Base-by-base conservation (phyloP, 2,888 invertebrate genomes). In the Arrhopalites spinosus region DNA sequence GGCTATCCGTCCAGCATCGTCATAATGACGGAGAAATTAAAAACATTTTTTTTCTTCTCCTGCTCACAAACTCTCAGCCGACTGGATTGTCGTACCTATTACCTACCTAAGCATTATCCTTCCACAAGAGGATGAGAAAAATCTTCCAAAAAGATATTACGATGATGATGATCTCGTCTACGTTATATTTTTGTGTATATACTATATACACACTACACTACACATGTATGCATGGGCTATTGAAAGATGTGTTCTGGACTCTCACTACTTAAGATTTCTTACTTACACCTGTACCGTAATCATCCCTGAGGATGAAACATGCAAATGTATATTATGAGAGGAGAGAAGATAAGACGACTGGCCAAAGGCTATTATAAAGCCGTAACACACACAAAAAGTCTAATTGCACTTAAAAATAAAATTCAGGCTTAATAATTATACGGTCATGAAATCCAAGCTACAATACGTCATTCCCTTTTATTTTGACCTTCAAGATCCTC, bases 391-490 rank as follows among this genome's bases (percentile, higher is more conserved):
- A 79, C 75, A 78, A 78, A 79, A 78, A 79, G 69, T 53, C 75
- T 79, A 79, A 79, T 79, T 79, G 78, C 77, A 77, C 79, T 79
- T 78, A 79, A 79, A 79, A 79, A 79, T 79, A 79, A n/a, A n/a
- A 79, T 78, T 78, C 77, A 47, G 77, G 73, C 75, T 74, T 72
- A 78, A 76, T 79, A 81, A 79, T 78, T 81, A 79, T 78, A 78
- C 73, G 78, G 78, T 79, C 78, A 77, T 75, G 72, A 72, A 72
- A 72, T 72, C 63, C 25, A 72, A 72, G 72, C 63, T 72, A 72
- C 63, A 72, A 72, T 72, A 25, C 72, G 63, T 72, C 72, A 72
- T 72, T 64, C 63, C 36, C 50, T 59, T 50, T 29, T 43, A 64
- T 75, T 73, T 70, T 77, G 80, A 80, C 78, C 78, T 78, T 78